Evolutionary conservation across 64 coral and sea anemone species (phyloP).

Genomic region (Stylophora pistillata): DNA sequence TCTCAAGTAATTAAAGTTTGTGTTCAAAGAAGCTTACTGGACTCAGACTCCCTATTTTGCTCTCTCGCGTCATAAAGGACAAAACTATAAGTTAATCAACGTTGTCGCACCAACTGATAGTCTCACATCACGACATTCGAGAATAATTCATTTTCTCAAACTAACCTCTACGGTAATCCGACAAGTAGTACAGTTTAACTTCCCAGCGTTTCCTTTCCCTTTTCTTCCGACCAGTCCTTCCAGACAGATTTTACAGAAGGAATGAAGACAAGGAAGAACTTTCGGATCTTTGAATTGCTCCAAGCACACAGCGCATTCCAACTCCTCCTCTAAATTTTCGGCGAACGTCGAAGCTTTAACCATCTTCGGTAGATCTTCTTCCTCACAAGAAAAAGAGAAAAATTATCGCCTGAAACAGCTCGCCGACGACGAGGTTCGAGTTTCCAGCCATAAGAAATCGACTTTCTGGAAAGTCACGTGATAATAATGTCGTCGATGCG

Average conservation of each 20-base stretch:
- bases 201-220: background rate
- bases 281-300: conserved; percentile 11
- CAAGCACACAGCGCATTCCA: background rate
- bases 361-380: background rate
- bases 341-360: background rate
- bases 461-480: too few species aligned
- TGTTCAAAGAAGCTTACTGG: too few species aligned
- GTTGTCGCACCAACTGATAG: too few species aligned
- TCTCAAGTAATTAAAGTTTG: too few species aligned
- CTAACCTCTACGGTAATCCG: background rate
- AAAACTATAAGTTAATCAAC: background rate
- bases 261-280: conserved; percentile 15
- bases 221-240: background rate
- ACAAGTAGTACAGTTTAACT: background rate
- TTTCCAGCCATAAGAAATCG: too few species aligned
- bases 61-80: too few species aligned
- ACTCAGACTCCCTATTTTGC: too few species aligned
- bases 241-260: background rate
- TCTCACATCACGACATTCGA: background rate
- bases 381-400: background rate
- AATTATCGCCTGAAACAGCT: too few species aligned
- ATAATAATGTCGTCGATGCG: too few species aligned
- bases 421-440: too few species aligned
- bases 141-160: background rate
- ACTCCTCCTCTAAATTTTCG: background rate